Conservation (phyloP, 2,113 vertebrate species). For the Varanus komodoensis region DNA sequence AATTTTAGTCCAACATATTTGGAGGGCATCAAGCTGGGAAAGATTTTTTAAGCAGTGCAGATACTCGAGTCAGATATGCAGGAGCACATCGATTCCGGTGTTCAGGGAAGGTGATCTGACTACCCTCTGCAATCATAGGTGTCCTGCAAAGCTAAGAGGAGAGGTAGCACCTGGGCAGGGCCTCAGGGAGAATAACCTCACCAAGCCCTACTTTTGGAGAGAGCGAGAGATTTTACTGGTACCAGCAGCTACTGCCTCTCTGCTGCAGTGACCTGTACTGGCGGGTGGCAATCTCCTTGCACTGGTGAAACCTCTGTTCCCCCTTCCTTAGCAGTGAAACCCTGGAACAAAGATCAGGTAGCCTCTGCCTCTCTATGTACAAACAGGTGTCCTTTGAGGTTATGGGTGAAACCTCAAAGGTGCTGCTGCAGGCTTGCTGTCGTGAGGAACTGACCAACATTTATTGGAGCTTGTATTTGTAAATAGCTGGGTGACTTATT, state of each 20-base stretch:
- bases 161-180: not conserved
- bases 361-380: not conserved
- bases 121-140: not conserved
- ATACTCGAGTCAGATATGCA: not conserved
- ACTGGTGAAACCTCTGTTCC: not conserved
- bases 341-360: not conserved
- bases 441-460: conserved; percentile 5
- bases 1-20: too few species aligned
- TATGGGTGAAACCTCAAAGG: not conserved
- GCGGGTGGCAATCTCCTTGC: not conserved
- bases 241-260: not conserved
- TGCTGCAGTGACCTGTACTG: not conserved
- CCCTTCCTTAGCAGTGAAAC: not conserved
- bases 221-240: not conserved
- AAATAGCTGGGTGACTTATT: not conserved
- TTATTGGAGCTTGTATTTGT: conserved; percentile 31
- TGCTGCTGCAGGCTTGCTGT: conserved; percentile 58
- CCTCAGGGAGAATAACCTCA: not conserved
- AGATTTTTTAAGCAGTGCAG: not conserved
- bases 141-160: not conserved
- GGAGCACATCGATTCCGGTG: not conserved
- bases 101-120: too few species aligned
- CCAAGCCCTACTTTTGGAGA: not conserved
- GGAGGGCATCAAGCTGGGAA: not conserved
- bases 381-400: not conserved